Conservation (phyloP, 2,797 vertebrate species). For the Macropus fuliginosus region DNA sequence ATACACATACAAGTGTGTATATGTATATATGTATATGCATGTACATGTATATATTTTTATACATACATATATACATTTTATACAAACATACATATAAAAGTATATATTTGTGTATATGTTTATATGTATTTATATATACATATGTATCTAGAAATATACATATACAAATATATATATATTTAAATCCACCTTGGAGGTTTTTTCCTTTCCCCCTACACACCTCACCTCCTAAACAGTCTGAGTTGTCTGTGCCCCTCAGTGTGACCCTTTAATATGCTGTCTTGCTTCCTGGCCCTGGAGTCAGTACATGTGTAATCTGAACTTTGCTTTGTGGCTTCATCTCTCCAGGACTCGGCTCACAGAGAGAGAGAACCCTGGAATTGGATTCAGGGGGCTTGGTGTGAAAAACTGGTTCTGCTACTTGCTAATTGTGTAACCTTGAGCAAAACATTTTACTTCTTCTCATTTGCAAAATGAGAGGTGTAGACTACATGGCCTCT, state of each 20-base stretch:
- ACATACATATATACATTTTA: too few species aligned
- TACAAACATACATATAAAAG: too few species aligned
- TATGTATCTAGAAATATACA: too few species aligned
- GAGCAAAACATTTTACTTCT: not conserved
- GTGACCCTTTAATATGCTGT: not conserved
- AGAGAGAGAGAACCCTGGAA: not conserved
- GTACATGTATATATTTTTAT: too few species aligned
- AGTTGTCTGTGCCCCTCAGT: not conserved
- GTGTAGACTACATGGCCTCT: not conserved
- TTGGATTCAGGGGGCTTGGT: not conserved
- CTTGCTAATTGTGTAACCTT: not conserved
- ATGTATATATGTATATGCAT: fast-evolving
- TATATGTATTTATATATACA: too few species aligned
- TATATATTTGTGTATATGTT: too few species aligned
- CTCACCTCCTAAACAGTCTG: not conserved
- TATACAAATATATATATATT: too few species aligned
- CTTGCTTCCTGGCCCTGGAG: not conserved
- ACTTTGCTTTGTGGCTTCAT: not conserved
- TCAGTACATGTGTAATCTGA: not conserved
- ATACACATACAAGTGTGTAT: too few species aligned
- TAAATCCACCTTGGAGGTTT: not conserved
- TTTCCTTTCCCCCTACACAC: not conserved
- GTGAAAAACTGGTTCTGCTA: not conserved
- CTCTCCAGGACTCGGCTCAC: too few species aligned
- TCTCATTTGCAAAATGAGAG: not conserved